A percentile compares a stretch with the other conserved stretches of the same genome.
Conservation (phyloP, 2,888 invertebrate species). For the Eubasilissa splendida region DNA sequence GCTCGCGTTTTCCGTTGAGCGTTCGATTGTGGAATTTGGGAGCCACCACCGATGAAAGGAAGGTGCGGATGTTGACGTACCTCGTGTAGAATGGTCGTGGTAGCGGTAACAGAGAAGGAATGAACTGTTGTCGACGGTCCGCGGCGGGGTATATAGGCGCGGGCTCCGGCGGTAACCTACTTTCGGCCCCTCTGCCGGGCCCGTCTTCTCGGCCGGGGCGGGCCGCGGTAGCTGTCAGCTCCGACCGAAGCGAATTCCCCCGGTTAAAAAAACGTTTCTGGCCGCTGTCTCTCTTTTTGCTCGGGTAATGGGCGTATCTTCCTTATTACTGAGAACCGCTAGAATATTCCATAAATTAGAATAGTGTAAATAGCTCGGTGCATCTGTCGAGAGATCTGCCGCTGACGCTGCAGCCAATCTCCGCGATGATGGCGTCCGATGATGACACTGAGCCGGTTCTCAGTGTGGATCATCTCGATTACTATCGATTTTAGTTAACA, state of each 20-base stretch:
- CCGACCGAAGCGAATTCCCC: neutral
- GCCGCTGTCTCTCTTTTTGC: neutral
- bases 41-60: constrained; percentile 11
- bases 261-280: neutral
- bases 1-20: constrained; percentile 18
- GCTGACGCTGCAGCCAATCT: neutral
- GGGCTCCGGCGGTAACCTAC: constrained; percentile 38
- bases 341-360: neutral
- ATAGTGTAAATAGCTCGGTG: neutral
- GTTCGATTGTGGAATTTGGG: constrained; percentile 23
- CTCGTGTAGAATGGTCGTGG: constrained; percentile 49
- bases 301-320: neutral
- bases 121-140: constrained; percentile 42
- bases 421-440: neutral
- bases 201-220: constrained; percentile 26
- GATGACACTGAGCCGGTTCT: constrained; percentile 37
- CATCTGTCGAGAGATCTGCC: neutral
- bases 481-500: constrained; percentile 38
- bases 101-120: constrained; percentile 42
- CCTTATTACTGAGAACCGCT: neutral
- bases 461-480: constrained; percentile 11
- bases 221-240: neutral
- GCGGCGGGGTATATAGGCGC: constrained; percentile 48
- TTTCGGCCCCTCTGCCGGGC: constrained; percentile 37
- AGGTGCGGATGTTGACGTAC: constrained; percentile 46